These are phyloP conservation scores for Leptopilina drosophilae DNA, from an alignment of 2,888 invertebrate genomes.

Conservation along the genomic window DNA sequence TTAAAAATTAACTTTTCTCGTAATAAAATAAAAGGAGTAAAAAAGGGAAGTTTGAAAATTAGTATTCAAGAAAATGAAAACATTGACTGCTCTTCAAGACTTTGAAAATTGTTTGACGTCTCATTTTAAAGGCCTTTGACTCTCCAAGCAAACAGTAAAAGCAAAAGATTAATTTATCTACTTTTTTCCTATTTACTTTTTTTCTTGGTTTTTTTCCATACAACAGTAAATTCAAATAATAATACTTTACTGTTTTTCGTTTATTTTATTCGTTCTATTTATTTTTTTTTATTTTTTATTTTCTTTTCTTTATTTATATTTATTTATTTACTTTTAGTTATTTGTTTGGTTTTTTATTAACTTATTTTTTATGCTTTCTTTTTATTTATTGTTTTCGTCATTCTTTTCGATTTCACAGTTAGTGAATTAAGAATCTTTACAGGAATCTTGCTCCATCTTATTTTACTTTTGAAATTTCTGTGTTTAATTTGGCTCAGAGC, in stretches of 20 bases:
- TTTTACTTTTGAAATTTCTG: conserved; percentile 9
- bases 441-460: not conserved
- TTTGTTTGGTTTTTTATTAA: too few relatives aligned
- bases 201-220: not conserved
- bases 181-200: not conserved
- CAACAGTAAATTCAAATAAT: too few relatives aligned
- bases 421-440: not conserved
- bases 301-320: too few relatives aligned
- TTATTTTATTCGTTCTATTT: too few relatives aligned
- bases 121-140: not conserved
- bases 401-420: not conserved
- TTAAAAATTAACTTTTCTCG: not conserved
- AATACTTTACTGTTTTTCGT: too few relatives aligned
- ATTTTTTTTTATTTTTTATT: too few relatives aligned
- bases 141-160: not conserved
- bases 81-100: not conserved
- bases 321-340: too few relatives aligned
- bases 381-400: too few relatives aligned
- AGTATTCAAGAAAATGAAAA: conserved; percentile 3
- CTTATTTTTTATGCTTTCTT: too few relatives aligned
- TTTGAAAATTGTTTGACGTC: conserved; percentile 8
- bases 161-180: conserved; percentile 7
- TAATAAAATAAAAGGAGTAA: too few relatives aligned
- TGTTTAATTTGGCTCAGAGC: conserved; percentile 34
- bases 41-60: not conserved